Evolutionary conservation across 2,113 vertebrate genomes (phyloP).

Genomic region (Alethe diademata): DNA sequence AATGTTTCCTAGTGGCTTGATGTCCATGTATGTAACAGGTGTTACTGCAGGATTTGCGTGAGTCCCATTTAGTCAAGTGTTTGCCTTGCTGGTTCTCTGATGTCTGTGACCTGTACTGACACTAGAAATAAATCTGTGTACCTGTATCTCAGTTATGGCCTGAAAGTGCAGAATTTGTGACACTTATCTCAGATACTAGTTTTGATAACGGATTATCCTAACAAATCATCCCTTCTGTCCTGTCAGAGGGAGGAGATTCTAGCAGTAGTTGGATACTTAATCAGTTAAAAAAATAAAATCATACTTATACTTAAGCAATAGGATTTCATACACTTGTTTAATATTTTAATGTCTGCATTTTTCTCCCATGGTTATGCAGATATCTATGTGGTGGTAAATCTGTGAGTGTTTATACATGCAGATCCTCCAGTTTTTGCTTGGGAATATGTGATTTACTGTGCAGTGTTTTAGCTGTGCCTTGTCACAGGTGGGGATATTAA

Average conservation of each 20-base stretch:
- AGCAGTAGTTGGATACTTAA: neutral
- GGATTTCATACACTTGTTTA: neutral
- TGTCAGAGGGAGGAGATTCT: neutral
- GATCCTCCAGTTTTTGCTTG: neutral
- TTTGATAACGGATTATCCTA: neutral
- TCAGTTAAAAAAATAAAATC: neutral
- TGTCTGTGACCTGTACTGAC: neutral
- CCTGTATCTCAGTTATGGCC: neutral
- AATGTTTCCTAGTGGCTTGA: neutral
- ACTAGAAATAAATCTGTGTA: neutral
- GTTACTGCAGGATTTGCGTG: neutral
- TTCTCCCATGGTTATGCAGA: neutral
- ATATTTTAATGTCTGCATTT: neutral
- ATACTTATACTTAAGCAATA: neutral
- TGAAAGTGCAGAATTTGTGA: neutral
- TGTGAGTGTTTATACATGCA: neutral
- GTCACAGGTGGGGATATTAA: neutral
- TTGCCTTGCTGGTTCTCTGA: neutral
- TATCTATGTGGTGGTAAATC: neutral
- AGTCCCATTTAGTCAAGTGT: neutral
- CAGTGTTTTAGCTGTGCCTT: neutral
- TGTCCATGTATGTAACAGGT: fast-evolving
- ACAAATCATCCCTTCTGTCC: neutral
- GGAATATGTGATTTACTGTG: neutral
- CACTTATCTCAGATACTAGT: neutral